Evolutionary conservation across 2,797 vertebrate genomes (phyloP).

Genomic region (Catamblyrhynchus diadema): DNA sequence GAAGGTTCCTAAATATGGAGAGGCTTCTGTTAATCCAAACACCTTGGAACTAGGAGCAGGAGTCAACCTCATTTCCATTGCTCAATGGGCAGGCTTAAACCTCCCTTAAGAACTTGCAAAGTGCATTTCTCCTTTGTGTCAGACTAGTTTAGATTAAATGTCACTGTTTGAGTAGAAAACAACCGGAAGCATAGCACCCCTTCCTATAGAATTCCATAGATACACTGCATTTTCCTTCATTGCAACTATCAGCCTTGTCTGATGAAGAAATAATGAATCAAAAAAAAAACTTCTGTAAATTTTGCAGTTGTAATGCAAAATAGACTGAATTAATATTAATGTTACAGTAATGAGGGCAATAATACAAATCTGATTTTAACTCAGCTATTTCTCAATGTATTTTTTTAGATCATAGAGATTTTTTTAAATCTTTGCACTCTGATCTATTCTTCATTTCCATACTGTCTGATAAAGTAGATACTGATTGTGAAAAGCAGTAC

Average conservation of each 20-base stretch:
- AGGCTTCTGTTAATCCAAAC: neutral
- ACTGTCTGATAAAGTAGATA: conserved; percentile 48
- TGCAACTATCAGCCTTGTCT: neutral
- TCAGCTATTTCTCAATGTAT: neutral
- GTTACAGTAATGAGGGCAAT: neutral
- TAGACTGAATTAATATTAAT: neutral
- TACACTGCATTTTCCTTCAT: neutral
- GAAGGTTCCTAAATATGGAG: neutral
- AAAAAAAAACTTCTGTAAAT: neutral
- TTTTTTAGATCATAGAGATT: neutral
- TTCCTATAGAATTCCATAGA: neutral
- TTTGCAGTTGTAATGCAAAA: neutral
- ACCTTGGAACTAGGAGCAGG: neutral
- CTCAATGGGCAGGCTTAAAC: neutral
- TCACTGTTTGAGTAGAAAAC: neutral
- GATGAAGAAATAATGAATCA: neutral
- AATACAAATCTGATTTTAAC: neutral
- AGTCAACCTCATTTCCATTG: neutral
- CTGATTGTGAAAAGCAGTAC: conserved; percentile 37
- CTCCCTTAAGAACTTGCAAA: neutral
- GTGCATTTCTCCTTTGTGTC: neutral
- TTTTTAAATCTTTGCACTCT: neutral
- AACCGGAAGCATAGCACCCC: neutral
- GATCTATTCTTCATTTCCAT: conserved; percentile 16
- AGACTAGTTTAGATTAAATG: neutral